Percentiles rank a stretch among this genome's conserved stretches.
Conservation (phyloP, 2,113 vertebrate genomes). For the Panthera uncia region DNA sequence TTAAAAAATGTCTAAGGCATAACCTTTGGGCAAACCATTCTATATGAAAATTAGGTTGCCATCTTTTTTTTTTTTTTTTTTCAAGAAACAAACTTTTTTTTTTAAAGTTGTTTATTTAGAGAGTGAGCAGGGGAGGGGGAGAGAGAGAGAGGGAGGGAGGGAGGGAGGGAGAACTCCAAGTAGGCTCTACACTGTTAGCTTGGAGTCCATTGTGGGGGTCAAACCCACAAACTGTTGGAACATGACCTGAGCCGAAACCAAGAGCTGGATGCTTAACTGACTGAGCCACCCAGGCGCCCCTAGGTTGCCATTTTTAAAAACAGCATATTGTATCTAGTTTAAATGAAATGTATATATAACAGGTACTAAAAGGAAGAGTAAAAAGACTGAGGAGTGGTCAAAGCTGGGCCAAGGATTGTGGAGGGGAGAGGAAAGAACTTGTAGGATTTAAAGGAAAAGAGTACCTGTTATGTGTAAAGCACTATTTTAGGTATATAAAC, state of each 20-base stretch:
- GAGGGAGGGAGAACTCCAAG: too few species aligned
- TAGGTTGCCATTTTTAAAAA: background rate
- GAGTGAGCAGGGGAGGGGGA: too few species aligned
- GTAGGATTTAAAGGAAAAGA: background rate
- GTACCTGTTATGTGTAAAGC: background rate
- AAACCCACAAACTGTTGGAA: too few species aligned
- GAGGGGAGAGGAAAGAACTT: background rate
- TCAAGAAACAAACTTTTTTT: too few species aligned
- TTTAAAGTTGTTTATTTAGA: too few species aligned
- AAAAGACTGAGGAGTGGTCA: background rate
- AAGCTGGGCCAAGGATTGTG: background rate
- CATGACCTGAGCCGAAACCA: too few species aligned
- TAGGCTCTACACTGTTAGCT: too few species aligned
- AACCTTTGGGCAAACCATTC: background rate
- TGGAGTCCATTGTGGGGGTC: too few species aligned
- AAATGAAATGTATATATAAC: background rate
- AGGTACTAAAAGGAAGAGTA: background rate
- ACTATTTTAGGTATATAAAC: background rate
- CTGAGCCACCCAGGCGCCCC: too few species aligned
- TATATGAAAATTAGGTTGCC: conserved; percentile 7
- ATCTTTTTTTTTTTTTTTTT: background rate
- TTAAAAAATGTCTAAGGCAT: background rate
- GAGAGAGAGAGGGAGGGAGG: too few species aligned
- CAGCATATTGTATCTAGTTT: background rate
- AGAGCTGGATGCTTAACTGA: too few species aligned